Evolutionary conservation across 2,888 invertebrate genomes (phyloP).

Genomic region (Rhyacophila evoluta): DNA sequence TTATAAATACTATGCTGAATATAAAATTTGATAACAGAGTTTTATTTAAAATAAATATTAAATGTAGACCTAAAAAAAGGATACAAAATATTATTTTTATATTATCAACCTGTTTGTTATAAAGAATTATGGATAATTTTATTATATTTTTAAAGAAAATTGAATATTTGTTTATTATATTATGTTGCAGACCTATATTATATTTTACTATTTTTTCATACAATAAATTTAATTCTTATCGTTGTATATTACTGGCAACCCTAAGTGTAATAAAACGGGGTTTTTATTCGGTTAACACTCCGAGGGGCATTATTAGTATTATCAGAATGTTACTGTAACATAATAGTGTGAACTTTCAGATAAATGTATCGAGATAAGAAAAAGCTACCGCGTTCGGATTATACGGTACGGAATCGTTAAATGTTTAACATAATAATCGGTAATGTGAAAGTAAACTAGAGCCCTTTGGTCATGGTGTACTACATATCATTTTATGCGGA

Average conservation of each 20-base stretch:
- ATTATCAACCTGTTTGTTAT: too few relatives aligned
- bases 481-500: constrained; percentile 15
- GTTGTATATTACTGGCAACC: not conserved
- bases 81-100: too few relatives aligned
- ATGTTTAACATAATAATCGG: constrained; percentile 22
- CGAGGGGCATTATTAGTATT: constrained; percentile 22
- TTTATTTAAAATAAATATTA: too few relatives aligned
- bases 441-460: constrained; percentile 6
- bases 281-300: constrained; percentile 24
- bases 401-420: constrained; percentile 3
- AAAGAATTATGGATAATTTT: too few relatives aligned
- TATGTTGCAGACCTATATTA: too few relatives aligned
- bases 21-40: too few relatives aligned
- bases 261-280: not conserved
- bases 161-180: too few relatives aligned
- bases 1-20: too few relatives aligned
- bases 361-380: not conserved
- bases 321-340: constrained; percentile 14
- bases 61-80: too few relatives aligned
- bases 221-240: too few relatives aligned
- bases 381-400: not conserved
- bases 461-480: constrained; percentile 15
- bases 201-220: too few relatives aligned
- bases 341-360: constrained; percentile 18
- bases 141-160: too few relatives aligned